Evolutionary conservation across 2,888 invertebrate species (phyloP), one percentile per base, ranked within the genome.

Genomic region (Netelia fuscicornis): DNA sequence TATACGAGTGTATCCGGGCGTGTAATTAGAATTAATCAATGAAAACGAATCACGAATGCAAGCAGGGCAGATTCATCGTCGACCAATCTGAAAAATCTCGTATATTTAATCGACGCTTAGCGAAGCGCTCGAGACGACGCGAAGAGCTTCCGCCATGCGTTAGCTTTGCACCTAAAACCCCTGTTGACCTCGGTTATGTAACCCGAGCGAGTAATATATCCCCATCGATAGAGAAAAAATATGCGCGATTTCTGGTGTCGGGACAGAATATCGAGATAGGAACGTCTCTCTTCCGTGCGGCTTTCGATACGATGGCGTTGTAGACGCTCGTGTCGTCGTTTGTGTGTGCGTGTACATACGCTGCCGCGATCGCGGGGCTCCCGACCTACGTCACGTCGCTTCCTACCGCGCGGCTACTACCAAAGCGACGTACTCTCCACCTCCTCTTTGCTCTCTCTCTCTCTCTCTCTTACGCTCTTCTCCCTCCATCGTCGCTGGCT

Each of bases 361-460:
- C 68, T 60, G 54, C 77, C 76, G 48, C 83, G 76, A 79, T 84
- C 74, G 76, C 67, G 58, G 54, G 48, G 60, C 84, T 87, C 86
- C 85, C 76, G 87, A 86, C 86, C 85, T 87, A 87, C 82, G 86
- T 87, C 87, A 86, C 86, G 68, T 56, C 80, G 79, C 77, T 83
- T 86, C 79, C 83, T 79, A 80, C 76, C 83, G 72, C 79, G 75
- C 64, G 42, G 25, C 67, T 80, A 72, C 76, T 72, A 62, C 74
- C 42, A 56, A 20, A 67, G 71, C 60, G 56, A 37, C 67, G 64
- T 78, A 72, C 54, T 58, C 75, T 17, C 17, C 48, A 44, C 17
- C 58, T 8, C 80, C 42, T 37, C 37, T 54, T 2, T 67, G 9
- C n/a, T 48, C 48, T 3, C 42, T n/a, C 23, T 17, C 87, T 87